phyloP scores from a whole-genome alignment of 2,113 vertebrate genomes.

The Montifringilla adamsi region DNA sequence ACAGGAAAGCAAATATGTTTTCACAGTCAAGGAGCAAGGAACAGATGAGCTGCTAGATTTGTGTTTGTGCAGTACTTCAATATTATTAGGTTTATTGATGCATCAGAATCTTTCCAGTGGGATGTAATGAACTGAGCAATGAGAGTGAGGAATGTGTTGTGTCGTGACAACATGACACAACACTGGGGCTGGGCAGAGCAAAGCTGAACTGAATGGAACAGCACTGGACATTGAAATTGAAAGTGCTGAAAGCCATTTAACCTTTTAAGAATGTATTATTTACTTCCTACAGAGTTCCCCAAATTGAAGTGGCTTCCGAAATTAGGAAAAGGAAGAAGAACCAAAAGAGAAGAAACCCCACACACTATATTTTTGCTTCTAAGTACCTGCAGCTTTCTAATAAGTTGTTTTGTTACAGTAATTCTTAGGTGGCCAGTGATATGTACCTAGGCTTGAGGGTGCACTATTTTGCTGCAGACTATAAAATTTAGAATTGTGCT shows the following conservation, averaged over 20 bases:
- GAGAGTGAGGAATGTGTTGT: neutral
- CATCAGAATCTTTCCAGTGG: neutral
- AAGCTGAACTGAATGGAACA: neutral
- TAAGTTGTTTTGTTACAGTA: neutral
- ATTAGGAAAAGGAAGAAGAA: neutral
- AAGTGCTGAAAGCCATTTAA: neutral
- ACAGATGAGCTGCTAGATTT: neutral
- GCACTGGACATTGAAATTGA: neutral
- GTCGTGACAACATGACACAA: neutral
- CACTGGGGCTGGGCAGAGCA: neutral
- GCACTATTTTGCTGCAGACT: neutral
- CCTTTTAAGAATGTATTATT: neutral
- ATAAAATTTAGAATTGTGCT: neutral
- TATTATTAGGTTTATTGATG: neutral
- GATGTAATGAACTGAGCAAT: neutral
- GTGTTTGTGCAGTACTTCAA: neutral
- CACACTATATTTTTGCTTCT: neutral
- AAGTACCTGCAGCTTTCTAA: neutral
- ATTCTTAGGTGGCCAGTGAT: neutral
- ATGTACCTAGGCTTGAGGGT: neutral
- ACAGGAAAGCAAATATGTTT: neutral
- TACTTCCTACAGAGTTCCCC: neutral
- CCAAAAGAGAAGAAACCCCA: neutral
- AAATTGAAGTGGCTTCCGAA: neutral
- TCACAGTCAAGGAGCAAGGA: neutral